Conservation (phyloP, 2,797 vertebrate species). For the Karalla daura region DNA sequence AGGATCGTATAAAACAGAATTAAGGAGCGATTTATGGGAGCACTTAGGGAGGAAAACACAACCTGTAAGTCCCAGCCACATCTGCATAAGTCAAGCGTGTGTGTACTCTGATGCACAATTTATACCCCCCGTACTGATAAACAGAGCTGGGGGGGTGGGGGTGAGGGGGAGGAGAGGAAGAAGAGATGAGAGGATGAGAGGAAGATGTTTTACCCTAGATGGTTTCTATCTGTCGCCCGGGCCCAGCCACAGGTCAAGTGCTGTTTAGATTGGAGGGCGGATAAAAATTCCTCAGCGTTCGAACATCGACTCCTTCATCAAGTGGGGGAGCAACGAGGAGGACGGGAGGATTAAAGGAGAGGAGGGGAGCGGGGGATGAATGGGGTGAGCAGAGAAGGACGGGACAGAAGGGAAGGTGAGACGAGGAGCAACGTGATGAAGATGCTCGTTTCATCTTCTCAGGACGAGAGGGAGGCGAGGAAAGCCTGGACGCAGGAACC, state of each 20-base stretch:
- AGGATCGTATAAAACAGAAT: conserved; percentile 66
- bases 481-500: background rate
- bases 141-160: conserved; percentile 44
- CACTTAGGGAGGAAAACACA: conserved; percentile 75
- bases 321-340: conserved; percentile 34
- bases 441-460: conserved; percentile 8
- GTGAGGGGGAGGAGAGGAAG: background rate
- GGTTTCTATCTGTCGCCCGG: conserved; percentile 59
- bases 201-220: conserved; percentile 80
- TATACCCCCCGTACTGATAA: conserved; percentile 67
- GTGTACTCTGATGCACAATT: conserved; percentile 65
- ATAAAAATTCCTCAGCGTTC: conserved; percentile 84
- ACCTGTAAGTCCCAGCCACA: conserved; percentile 71
- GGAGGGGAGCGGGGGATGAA: background rate
- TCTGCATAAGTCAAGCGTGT: conserved; percentile 69
- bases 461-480: background rate
- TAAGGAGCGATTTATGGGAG: conserved; percentile 75
- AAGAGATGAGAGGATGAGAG: conserved; percentile 48
- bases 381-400: background rate
- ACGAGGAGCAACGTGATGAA: conserved; percentile 1
- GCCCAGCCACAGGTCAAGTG: conserved; percentile 73
- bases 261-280: conserved; percentile 82
- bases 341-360: conserved; percentile 21
- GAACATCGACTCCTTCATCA: conserved; percentile 50
- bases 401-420: background rate